Base-by-base conservation (phyloP, 2,797 vertebrate genomes). In the Gymnopithys bicolor region DNA sequence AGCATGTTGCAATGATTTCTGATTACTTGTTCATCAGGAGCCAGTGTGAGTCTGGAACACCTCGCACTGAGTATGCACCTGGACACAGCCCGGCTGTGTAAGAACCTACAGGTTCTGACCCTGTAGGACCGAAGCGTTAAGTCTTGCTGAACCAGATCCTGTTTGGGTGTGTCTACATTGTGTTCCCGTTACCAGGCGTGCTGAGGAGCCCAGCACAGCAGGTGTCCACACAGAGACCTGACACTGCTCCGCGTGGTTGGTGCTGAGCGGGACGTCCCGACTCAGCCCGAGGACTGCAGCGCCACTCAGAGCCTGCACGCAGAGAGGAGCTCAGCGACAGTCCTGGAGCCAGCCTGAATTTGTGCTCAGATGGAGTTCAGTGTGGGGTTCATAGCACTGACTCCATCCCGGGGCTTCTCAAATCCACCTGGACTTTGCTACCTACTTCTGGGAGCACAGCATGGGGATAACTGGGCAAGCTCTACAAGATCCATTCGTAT, bases 91-190 rank as follows among this genome's bases (percentile, higher is more conserved):
- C 87, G 77, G 64, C 15, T 4, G 52, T 43, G 41, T 43, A 43
- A 43, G 41, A 43, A 43, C 41, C 41, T 43, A 18, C 41, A 43
- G 41, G 16, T 63, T 59, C 71, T 68, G 68, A 11, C 37, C 27
- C 24, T 35, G 2, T 27, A 46, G 75, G 68, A 41, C 53, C 0
- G 0, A 19, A 7, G 12, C 0, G 0, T n/a, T 32, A 37, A 76
- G 75, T 43, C 82, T 49, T 49, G 68, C 64, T 64, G 56, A 74
- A 39, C 56, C 46, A 70, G 71, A 56, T 48, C 41, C 56, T 80
- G 22, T 32, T 39, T n/a, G 62, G 78, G 45, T 77, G 60, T 52
- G 51, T 27, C 56, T 28, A 0, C 0, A 0, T 58, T 4, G 12
- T 2, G 12, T 30, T 74, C 33, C 75, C 67, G 16, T n/a, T 82